Percentiles rank a stretch among this genome's conserved stretches.
These are phyloP conservation scores for Eciton burchellii DNA, from an alignment of 1,140 invertebrate species.

Conservation along the genomic window DNA sequence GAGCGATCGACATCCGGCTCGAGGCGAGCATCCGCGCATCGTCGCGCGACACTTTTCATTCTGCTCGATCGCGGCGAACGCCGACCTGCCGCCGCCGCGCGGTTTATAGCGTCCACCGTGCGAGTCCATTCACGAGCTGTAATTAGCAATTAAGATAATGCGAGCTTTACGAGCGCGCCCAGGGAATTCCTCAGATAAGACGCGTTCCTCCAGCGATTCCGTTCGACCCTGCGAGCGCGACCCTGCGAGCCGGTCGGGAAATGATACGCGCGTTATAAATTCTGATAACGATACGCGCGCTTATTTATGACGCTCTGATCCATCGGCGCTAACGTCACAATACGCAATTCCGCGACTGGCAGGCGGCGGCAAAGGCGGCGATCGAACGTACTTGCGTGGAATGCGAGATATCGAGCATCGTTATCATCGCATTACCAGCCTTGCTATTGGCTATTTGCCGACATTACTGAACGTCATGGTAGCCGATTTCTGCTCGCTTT, in stretches of 20 bases:
- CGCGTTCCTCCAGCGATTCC: neutral
- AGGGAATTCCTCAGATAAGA: conserved; percentile 32
- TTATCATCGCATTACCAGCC: too few species aligned
- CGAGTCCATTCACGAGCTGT: conserved; percentile 23
- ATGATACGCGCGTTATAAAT: too few species aligned
- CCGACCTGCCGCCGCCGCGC: neutral
- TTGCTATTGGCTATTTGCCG: too few species aligned
- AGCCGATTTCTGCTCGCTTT: too few species aligned
- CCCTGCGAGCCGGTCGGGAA: neutral
- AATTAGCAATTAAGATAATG: conserved; percentile 52
- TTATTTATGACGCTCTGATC: too few species aligned
- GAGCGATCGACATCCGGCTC: conserved; percentile 46
- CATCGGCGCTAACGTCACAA: too few species aligned
- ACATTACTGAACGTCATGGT: too few species aligned
- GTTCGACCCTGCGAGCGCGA: neutral
- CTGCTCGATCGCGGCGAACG: neutral
- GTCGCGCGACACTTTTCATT: conserved; percentile 21
- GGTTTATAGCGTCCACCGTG: neutral
- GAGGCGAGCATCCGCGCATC: conserved; percentile 47
- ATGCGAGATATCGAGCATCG: too few species aligned
- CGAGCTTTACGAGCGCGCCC: conserved; percentile 9
- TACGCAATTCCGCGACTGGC: too few species aligned
- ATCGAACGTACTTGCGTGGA: too few species aligned
- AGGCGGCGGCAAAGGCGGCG: too few species aligned
- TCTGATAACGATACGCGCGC: too few species aligned